These are phyloP conservation scores for Brotula barbata DNA, from an alignment of 2,797 vertebrate species.

Conservation along the genomic window DNA sequence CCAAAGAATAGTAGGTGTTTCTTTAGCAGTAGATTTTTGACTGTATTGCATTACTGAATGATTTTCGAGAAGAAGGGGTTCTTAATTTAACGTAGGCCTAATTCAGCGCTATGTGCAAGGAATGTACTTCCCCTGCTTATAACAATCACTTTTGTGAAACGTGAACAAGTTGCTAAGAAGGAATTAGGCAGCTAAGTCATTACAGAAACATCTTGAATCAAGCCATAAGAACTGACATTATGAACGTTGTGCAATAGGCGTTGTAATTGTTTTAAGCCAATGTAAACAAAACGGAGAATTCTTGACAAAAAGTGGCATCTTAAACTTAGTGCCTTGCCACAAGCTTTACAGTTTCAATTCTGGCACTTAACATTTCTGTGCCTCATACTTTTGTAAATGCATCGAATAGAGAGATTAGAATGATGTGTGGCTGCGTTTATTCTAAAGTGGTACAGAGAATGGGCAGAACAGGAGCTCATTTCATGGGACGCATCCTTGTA, in stretches of 20 bases:
- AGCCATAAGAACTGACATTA: slow-evolving; percentile 71
- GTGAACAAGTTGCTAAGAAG: slow-evolving; percentile 52
- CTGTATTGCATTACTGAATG: slow-evolving; percentile 57
- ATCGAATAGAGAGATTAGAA: slow-evolving; percentile 50
- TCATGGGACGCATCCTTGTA: too few species aligned
- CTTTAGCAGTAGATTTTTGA: slow-evolving; percentile 38
- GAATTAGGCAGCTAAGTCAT: slow-evolving; percentile 48
- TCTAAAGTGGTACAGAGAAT: slow-evolving; percentile 51
- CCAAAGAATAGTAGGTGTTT: slow-evolving; percentile 70
- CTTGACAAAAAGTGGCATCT: slow-evolving; percentile 67
- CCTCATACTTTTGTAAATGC: slow-evolving; percentile 65
- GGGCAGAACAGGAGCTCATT: slow-evolving; percentile 19
- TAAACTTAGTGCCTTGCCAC: slow-evolving; percentile 87
- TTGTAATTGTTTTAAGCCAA: slow-evolving; percentile 61
- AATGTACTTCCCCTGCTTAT: slow-evolving; percentile 61
- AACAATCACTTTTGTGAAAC: slow-evolving; percentile 70
- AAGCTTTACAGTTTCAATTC: slow-evolving; percentile 65
- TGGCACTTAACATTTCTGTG: slow-evolving; percentile 70
- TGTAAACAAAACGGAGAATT: slow-evolving; percentile 55
- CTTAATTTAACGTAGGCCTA: slow-evolving; percentile 53
- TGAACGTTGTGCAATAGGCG: slow-evolving; percentile 70
- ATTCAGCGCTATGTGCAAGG: slow-evolving; percentile 54
- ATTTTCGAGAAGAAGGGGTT: slow-evolving; percentile 42
- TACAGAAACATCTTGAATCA: slow-evolving; percentile 47
- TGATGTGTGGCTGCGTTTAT: slow-evolving; percentile 48